A percentile compares a stretch with the other conserved stretches of the same genome.
phyloP scores from a whole-genome alignment of 2,888 invertebrate genomes.

The Orthosia gracilis region DNA sequence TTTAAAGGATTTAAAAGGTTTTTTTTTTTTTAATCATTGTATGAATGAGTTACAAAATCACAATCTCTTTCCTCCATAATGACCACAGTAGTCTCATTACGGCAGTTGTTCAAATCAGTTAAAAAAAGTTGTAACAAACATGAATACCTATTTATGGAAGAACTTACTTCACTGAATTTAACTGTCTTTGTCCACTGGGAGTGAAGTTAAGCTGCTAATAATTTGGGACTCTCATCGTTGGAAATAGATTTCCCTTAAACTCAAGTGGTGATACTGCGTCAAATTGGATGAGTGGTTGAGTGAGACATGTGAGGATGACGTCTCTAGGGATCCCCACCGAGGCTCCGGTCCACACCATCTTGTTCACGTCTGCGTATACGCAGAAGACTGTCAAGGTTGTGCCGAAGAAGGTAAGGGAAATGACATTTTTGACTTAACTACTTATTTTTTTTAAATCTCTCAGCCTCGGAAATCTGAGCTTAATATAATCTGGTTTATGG shows the following conservation, averaged over 20 bases:
- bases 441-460: not conserved
- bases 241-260: not conserved
- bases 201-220: no score
- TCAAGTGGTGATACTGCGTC: constrained; percentile 28
- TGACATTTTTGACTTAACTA: no score
- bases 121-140: no score
- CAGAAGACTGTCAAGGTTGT: constrained; percentile 78
- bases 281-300: constrained; percentile 15
- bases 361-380: constrained; percentile 86
- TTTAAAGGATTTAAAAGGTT: not conserved
- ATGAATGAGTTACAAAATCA: no score
- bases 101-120: no score
- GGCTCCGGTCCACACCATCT: constrained; percentile 86
- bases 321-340: constrained; percentile 88
- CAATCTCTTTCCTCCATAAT: no score
- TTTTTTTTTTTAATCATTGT: no score
- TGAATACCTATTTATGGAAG: no score
- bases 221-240: no score
- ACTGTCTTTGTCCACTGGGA: no score
- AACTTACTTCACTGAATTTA: no score
- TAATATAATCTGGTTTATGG: not conserved
- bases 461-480: not conserved
- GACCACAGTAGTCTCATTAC: no score
- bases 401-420: constrained; percentile 79
- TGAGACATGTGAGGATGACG: constrained; percentile 78